A percentile compares a stretch with the other conserved stretches of the same genome.
These are phyloP conservation scores for Sebastes diaconus DNA, from an alignment of 2,797 vertebrate genomes.

Conservation along the genomic window DNA sequence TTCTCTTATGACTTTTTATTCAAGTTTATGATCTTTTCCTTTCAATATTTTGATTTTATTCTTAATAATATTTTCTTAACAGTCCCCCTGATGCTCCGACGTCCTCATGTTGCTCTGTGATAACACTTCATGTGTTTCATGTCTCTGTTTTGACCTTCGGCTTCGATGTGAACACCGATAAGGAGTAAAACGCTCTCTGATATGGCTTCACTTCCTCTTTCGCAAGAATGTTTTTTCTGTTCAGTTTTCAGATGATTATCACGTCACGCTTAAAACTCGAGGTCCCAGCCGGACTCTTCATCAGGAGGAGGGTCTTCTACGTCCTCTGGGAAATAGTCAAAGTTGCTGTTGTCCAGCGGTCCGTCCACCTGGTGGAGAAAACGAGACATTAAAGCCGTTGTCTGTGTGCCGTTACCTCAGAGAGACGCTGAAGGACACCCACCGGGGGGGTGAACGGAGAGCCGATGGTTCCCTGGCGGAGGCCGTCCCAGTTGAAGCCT, in stretches of 20 bases:
- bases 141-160: background rate
- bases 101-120: background rate
- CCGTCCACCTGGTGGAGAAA: slow-evolving; percentile 62
- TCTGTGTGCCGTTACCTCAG: background rate
- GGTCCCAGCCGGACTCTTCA: slow-evolving; percentile 77
- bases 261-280: slow-evolving; percentile 61
- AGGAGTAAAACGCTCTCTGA: background rate
- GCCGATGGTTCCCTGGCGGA: slow-evolving; percentile 67
- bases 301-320: slow-evolving; percentile 64
- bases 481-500: slow-evolving; percentile 79
- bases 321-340: slow-evolving; percentile 77
- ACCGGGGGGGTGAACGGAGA: slow-evolving; percentile 70
- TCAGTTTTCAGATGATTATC: background rate
- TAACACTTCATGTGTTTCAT: background rate
- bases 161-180: background rate
- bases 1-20: background rate
- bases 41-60: background rate
- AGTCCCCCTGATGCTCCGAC: no score
- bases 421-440: background rate
- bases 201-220: background rate
- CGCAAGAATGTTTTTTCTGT: background rate
- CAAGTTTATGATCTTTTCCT: background rate
- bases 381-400: background rate
- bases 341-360: slow-evolving; percentile 77
- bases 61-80: no score